A percentile compares a stretch with the other conserved stretches of the same genome.
phyloP scores from a whole-genome alignment of 1,140 invertebrate species.

The Drosophila guanche region DNA sequence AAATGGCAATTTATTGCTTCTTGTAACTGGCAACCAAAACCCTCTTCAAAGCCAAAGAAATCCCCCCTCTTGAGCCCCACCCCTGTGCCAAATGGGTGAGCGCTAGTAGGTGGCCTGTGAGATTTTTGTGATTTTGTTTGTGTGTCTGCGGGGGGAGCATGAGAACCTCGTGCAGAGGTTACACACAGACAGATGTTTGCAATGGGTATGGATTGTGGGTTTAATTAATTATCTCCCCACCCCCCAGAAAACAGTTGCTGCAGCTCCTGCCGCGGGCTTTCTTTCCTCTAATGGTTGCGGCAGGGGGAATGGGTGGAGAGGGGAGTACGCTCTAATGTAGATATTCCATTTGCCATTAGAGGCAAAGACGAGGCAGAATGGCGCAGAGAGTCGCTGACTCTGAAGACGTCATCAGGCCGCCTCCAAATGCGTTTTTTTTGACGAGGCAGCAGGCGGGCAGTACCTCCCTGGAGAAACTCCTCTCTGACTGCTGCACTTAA shows the following conservation, averaged over 20 bases:
- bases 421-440: constrained; percentile 57
- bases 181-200: constrained; percentile 18
- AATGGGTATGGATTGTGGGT: constrained; percentile 49
- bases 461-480: constrained; percentile 25
- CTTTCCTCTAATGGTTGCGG: constrained; percentile 55
- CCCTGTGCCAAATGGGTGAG: not conserved
- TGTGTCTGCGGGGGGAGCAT: constrained; percentile 26
- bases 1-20: no score
- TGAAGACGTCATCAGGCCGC: constrained; percentile 69
- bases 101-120: constrained; percentile 32
- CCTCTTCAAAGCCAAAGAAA: no score
- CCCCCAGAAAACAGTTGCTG: constrained; percentile 20
- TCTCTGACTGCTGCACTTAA: constrained; percentile 64
- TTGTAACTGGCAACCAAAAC: no score
- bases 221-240: constrained; percentile 67
- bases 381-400: constrained; percentile 24
- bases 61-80: no score
- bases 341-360: constrained; percentile 67
- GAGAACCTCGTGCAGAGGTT: constrained; percentile 62
- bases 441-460: constrained; percentile 23
- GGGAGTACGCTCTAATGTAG: constrained; percentile 64
- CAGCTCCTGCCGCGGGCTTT: constrained; percentile 50
- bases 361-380: not conserved
- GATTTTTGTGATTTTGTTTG: not conserved
- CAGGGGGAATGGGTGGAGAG: not conserved